Evolutionary conservation across 2,888 invertebrate species (phyloP), one percentile per base, ranked within the genome.

Genomic region (Branchellion lobata): DNA sequence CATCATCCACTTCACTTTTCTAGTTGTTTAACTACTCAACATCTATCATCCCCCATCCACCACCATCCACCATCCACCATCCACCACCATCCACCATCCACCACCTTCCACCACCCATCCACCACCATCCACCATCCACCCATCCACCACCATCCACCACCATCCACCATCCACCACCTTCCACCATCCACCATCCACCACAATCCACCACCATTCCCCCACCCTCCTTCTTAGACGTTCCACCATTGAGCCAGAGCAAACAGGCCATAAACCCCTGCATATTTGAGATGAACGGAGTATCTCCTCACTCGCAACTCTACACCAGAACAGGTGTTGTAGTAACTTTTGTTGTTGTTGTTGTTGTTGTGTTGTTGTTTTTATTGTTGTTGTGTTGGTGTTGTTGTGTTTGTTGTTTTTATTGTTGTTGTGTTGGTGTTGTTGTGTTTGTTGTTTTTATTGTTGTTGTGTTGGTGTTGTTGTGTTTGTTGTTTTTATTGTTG

Each of bases 261-360:
- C 61, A 57, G 61, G 14, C 61, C 8, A 61, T 77, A 24, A 57
- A 53, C 8, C 61, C 61, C 1, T 21, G 57, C 33, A 27, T 77
- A 29, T 77, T 77, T n/a, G 77, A 77, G n/a, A 53, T 57, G 40
- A 77, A 77, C 53, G 77, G 77, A 34, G 57, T 77, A 21, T 77
- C 77, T n/a, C 77, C 77, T 31, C 61, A 77, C 53, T 65, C 77
- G n/a, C 77, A 77, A 61, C 77, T 77, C n/a, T 77, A 77, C 65
- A 57, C 57, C 33, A 29, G 77, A 36, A 77, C 77, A 65, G 77
- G 77, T 77, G 8, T 18, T n/a, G n/a, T n/a, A n/a, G n/a, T n/a
- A n/a, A n/a, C n/a, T n/a, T n/a, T n/a, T n/a, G n/a, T n/a, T n/a
- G n/a, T n/a, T n/a, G n/a, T n/a, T n/a, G n/a, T n/a, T n/a, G n/a